Base-by-base conservation (phyloP, 2,113 vertebrate species). In the Polypterus senegalus region DNA sequence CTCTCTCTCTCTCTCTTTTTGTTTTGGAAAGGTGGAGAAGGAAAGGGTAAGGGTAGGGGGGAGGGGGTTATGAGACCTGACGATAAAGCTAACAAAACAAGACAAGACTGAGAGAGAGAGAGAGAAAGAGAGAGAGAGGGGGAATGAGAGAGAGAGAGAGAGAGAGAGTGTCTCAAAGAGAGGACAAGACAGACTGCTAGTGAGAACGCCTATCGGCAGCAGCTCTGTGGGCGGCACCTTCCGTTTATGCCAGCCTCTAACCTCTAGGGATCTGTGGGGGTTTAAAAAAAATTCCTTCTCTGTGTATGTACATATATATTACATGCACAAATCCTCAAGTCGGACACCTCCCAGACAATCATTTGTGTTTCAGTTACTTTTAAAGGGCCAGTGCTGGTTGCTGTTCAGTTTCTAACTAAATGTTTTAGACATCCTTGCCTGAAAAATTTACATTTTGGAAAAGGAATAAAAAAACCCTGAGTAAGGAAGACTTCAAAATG, bases 281-380 rank as follows among this genome's bases (percentile, higher is more conserved):
- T 27, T 27, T 27, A 27, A 27, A 27, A 27, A 27, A 27, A 27
- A 27, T 70, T 73, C 77, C 67, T 46, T 60, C 73, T 76, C 73
- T 27, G 27, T 27, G 27, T 27, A 27, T 27, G 27, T 27, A 27
- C 27, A 27, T 27, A 27, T 27, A 27, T 27, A 27, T 27, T 27
- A 27, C 27, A 27, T 27, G 27, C 27, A 27, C 27, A 27, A 27
- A 27, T 27, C 27, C 27, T 75, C 70, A 61, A 63, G 75, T 66
- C 64, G 70, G 81, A 78, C 79, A 78, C 76, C 76, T 69, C 74
- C 70, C 76, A 82, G 81, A 74, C 83, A 85, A 85, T 86, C 83
- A 81, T 75, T 79, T 73, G 70, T 77, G 45, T 69, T 75, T 73
- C 81, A 72, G 72, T 77, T 75, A 79, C 49, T 51, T 51, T 51